Evolutionary conservation across 23 tunicate species (phyloP), one percentile per base, ranked within the genome.

Genomic region (Clavelina lepadiformis): DNA sequence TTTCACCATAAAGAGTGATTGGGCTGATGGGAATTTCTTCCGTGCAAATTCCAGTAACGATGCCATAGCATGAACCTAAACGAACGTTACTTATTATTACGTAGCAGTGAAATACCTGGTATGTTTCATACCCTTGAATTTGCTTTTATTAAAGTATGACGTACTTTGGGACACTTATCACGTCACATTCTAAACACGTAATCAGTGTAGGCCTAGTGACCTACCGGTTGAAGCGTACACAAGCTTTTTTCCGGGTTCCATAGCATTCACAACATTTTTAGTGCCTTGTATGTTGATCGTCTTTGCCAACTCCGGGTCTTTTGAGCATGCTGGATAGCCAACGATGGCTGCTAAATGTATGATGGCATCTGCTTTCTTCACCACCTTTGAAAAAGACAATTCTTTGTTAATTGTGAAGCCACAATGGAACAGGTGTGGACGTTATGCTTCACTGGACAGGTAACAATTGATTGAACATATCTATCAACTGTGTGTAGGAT

Each of bases 1-100:
- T 93, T 47, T 78, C 84, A 28, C 99, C 99, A 55, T 93, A 93
- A 34, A 93, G 65, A 32, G 99, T 85, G 30, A 93, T 60, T 21
- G 99, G 99, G 37, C 93, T 93, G 47, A 88, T 85, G 3, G 99
- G 99, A 21, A 94, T 93, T 6, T 93, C 99, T 54, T 93, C 99
- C 3, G 88, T 93, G 44, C 99, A 93, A 31, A 79, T 80, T 18
- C 99, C 99, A 7, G 36, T 57, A 3, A 91, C 81, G 20, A 78
- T 82, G 28, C 96, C 96, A 51, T 88, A 88, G 45, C 96, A 88
- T 0, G 96, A 88, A 57, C 96, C 96, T 88, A 31, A 13, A 29
- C 11, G 8, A 53, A n/a, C n/a, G n/a, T n/a, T n/a, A n/a, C n/a
- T n/a, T n/a, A n/a, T n/a, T n/a, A n/a, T n/a, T n/a, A n/a, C n/a